Evolutionary conservation across 2,888 invertebrate genomes (phyloP).

Genomic region (Cephus sareptanus): DNA sequence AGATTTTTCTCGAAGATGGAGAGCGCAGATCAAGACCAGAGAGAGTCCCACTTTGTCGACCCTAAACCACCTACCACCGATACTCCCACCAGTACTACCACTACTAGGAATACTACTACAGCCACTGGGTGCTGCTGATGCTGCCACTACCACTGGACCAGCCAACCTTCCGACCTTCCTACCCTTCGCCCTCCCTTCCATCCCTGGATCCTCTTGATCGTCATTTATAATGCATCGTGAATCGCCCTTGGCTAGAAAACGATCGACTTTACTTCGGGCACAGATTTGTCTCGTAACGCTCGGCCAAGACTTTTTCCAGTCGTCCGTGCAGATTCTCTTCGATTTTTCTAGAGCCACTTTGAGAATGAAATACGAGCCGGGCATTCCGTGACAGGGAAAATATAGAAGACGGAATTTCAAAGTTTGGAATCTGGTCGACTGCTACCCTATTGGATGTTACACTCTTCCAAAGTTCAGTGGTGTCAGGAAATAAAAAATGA

Average conservation of each 20-base stretch:
- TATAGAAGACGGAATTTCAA: neutral
- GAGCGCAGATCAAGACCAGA: constrained; percentile 42
- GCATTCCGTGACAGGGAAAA: neutral
- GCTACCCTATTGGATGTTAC: neutral
- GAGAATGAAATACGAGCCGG: constrained; percentile 4
- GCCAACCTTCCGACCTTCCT: constrained; percentile 20
- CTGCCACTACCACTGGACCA: neutral
- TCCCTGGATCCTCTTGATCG: neutral
- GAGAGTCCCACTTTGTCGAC: constrained; percentile 44
- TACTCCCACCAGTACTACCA: neutral
- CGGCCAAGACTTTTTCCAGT: constrained; percentile 12
- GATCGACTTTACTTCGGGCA: constrained; percentile 17
- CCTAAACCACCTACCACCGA: constrained; percentile 7
- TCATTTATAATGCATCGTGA: constrained; percentile 5
- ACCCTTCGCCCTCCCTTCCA: constrained; percentile 17
- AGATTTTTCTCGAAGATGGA: constrained; percentile 48
- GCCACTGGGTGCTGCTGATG: neutral
- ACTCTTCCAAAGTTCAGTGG: neutral
- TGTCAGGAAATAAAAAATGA: neutral
- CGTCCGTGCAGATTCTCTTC: neutral
- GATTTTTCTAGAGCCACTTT: neutral
- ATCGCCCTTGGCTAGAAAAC: constrained; percentile 2
- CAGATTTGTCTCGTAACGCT: constrained; percentile 18
- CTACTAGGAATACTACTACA: neutral
- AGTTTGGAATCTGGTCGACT: neutral